Evolutionary conservation across 2,797 vertebrate species (phyloP).

Genomic region (Schizopygopsis pylzovi): DNA sequence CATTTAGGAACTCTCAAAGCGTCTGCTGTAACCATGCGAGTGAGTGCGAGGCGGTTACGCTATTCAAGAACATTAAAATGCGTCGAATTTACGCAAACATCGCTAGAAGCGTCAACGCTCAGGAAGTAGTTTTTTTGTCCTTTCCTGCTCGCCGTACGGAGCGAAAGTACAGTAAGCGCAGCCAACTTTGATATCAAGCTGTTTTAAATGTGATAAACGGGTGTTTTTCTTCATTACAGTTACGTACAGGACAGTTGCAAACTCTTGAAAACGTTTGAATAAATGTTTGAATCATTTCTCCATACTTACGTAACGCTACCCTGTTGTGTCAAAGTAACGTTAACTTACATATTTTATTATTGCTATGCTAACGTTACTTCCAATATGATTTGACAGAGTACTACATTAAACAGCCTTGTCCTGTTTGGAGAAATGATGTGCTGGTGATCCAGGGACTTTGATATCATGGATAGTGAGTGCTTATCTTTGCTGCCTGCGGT

Average conservation of each 20-base stretch:
- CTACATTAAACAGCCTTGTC: neutral
- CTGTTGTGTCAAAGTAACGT: neutral
- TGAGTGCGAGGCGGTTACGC: neutral
- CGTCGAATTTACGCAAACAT: neutral
- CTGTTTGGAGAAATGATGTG: neutral
- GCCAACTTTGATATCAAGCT: neutral
- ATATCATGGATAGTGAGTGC: slow-evolving; percentile 84
- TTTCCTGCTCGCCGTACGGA: neutral
- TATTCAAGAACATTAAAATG: slow-evolving; percentile 12
- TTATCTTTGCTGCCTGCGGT: slow-evolving; percentile 84
- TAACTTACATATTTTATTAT: neutral
- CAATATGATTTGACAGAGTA: neutral
- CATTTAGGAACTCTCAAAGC: neutral
- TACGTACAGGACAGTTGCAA: neutral
- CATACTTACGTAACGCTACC: neutral
- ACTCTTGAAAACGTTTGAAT: neutral
- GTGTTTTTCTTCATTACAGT: neutral
- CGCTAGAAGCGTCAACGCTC: neutral
- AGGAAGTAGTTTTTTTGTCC: neutral
- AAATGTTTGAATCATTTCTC: neutral
- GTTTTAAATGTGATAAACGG: neutral
- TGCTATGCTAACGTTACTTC: neutral
- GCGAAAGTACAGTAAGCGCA: neutral
- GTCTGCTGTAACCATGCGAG: neutral
- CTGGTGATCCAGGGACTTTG: neutral